Percentiles rank a stretch among this genome's conserved stretches.
These are phyloP conservation scores for Procambarus clarkii DNA, from an alignment of 1,140 invertebrate species.

Conservation along the genomic window DNA sequence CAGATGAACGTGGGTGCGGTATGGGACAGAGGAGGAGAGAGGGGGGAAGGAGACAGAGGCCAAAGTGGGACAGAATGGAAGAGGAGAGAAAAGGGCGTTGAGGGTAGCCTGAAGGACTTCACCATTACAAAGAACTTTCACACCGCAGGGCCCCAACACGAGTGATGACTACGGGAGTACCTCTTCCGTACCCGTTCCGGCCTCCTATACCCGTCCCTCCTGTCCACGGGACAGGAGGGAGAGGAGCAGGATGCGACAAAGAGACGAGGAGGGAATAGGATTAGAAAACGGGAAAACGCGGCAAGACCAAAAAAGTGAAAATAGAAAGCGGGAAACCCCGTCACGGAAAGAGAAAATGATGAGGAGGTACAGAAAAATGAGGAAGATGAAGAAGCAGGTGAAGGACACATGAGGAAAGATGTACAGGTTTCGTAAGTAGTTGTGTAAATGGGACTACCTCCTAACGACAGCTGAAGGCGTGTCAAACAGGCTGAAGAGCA, in stretches of 20 bases:
- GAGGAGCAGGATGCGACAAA: not conserved
- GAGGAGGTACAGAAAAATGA: too few relatives aligned
- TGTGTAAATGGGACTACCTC: too few relatives aligned
- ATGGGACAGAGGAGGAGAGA: not conserved
- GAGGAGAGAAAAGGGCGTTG: not conserved
- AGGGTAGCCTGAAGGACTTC: not conserved
- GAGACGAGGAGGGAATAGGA: too few relatives aligned
- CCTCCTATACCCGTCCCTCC: not conserved
- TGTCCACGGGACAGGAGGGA: not conserved
- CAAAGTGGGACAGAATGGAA: not conserved
- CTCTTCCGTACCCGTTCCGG: not conserved
- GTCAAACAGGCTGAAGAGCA: conserved; percentile 54
- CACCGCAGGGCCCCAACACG: too few relatives aligned
- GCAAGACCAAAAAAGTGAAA: too few relatives aligned
- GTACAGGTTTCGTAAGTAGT: too few relatives aligned
- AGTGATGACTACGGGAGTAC: not conserved
- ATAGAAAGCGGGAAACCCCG: too few relatives aligned
- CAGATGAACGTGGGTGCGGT: not conserved
- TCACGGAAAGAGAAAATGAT: not conserved
- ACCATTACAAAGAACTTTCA: not conserved
- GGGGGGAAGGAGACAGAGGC: not conserved
- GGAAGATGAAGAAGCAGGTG: too few relatives aligned
- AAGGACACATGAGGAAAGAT: too few relatives aligned
- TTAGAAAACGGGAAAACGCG: too few relatives aligned
- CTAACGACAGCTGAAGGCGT: conserved; percentile 26